Evolutionary conservation across 2,888 invertebrate genomes (phyloP).

Genomic region (Cerastoderma edule): DNA sequence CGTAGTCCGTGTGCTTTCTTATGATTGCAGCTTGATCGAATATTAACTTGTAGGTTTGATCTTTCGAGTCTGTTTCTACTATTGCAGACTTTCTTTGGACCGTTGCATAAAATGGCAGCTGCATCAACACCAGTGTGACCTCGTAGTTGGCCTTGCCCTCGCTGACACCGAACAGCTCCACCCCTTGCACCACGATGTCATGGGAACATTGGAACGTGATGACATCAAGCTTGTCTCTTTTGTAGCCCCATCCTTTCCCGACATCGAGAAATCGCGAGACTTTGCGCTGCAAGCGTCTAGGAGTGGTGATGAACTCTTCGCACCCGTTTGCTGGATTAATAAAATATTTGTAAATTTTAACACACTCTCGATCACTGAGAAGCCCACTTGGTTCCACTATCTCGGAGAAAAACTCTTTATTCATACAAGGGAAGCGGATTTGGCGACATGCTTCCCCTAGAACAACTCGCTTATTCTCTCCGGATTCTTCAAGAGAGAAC

Average conservation of each 20-base stretch:
- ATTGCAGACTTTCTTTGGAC: slow-evolving; percentile 13
- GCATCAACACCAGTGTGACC: slow-evolving; percentile 18
- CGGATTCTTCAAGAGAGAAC: slow-evolving; percentile 28
- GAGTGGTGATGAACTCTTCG: slow-evolving; percentile 25
- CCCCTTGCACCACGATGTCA: slow-evolving; percentile 44
- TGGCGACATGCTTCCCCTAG: slow-evolving; percentile 50
- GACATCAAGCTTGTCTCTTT: slow-evolving; percentile 48
- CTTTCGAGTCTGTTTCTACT: slow-evolving; percentile 39
- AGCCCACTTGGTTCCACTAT: slow-evolving; percentile 52
- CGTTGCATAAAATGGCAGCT: slow-evolving; percentile 23
- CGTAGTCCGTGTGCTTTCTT: slow-evolving; percentile 30
- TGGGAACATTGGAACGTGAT: slow-evolving; percentile 38
- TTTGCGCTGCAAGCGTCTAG: slow-evolving; percentile 27
- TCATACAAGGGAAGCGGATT: slow-evolving; percentile 61
- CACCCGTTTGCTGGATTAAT: slow-evolving; percentile 18
- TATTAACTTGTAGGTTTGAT: slow-evolving; percentile 40
- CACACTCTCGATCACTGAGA: slow-evolving; percentile 43
- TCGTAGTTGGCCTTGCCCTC: slow-evolving; percentile 38
- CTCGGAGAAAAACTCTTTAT: slow-evolving; percentile 48
- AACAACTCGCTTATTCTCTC: slow-evolving; percentile 49
- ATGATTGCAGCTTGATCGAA: slow-evolving; percentile 35
- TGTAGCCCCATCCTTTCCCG: slow-evolving; percentile 48
- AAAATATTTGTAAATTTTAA: slow-evolving; percentile 78
- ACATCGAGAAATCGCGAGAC: slow-evolving; percentile 38
- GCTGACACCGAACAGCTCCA: slow-evolving; percentile 41